These are phyloP conservation scores for Eudorcas thomsonii DNA, from an alignment of 2,113 vertebrate genomes.

Conservation along the genomic window DNA sequence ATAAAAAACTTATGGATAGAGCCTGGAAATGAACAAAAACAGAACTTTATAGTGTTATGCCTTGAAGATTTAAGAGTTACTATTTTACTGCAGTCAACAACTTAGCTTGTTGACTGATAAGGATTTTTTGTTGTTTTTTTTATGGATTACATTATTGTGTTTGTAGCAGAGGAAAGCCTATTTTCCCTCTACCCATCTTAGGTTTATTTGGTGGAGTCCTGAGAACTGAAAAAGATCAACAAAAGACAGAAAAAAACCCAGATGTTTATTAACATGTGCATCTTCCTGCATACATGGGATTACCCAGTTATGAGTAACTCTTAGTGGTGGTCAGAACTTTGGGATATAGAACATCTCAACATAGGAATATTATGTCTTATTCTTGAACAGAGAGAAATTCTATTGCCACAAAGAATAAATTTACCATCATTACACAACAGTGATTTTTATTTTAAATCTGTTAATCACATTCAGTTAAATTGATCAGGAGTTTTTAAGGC, in stretches of 20 bases:
- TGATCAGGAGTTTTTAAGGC: not conserved
- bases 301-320: not conserved
- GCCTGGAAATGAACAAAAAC: not conserved
- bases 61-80: not conserved
- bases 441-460: not conserved
- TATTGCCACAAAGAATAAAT: not conserved
- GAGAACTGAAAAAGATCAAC: not conserved
- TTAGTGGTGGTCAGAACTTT: not conserved
- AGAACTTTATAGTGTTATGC: not conserved
- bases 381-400: not conserved
- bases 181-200: not conserved
- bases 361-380: not conserved
- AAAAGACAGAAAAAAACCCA: not conserved
- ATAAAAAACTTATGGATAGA: not conserved
- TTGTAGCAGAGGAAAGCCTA: not conserved
- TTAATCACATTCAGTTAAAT: not conserved
- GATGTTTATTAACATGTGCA: not conserved
- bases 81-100: not conserved
- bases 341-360: not conserved
- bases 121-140: not conserved
- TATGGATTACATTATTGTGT: not conserved
- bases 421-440: not conserved
- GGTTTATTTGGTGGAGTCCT: not conserved
- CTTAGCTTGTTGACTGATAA: not conserved
- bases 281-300: not conserved